Percentiles rank a stretch among this genome's conserved stretches.
phyloP scores from a whole-genome alignment of 2,888 invertebrate species.

The Liopterus haemorrhoidalis region DNA sequence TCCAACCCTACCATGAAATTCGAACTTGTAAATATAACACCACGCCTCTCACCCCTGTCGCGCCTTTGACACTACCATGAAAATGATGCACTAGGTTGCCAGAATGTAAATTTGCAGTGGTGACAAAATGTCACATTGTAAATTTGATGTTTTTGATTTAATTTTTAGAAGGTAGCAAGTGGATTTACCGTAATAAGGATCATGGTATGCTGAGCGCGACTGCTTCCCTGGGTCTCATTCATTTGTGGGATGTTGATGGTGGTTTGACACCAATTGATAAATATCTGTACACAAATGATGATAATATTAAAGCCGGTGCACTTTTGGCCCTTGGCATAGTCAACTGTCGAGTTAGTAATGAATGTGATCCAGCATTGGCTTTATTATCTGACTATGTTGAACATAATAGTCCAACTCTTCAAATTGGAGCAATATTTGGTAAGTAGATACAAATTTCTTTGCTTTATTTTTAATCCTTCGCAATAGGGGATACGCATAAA shows the following conservation, averaged over 20 bases:
- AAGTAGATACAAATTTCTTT: conserved; percentile 13
- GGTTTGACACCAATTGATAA: conserved; percentile 97
- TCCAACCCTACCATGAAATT: too few relatives aligned
- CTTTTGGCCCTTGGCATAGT: conserved; percentile 94
- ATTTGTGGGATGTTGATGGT: conserved; percentile 98
- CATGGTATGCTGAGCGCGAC: conserved; percentile 97
- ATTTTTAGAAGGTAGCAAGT: conserved; percentile 70
- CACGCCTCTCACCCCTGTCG: too few relatives aligned
- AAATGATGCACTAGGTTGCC: too few relatives aligned
- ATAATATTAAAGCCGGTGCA: conserved; percentile 91
- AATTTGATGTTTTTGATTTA: too few relatives aligned
- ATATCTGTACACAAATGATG: conserved; percentile 53
- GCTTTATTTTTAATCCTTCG: background rate
- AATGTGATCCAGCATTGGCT: conserved; percentile 96
- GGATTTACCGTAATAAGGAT: conserved; percentile 97
- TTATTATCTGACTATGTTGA: conserved; percentile 89
- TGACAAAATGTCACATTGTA: conserved; percentile 40
- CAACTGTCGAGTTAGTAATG: conserved; percentile 93
- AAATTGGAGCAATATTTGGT: conserved; percentile 77
- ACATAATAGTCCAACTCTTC: conserved; percentile 73
- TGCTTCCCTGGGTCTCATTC: conserved; percentile 90
- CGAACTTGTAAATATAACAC: too few relatives aligned
- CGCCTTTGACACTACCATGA: too few relatives aligned
- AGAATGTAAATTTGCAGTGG: too few relatives aligned
- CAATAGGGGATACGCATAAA: too few relatives aligned